phyloP scores from a whole-genome alignment of 2,797 vertebrate species.

The Muscicapa comitata region DNA sequence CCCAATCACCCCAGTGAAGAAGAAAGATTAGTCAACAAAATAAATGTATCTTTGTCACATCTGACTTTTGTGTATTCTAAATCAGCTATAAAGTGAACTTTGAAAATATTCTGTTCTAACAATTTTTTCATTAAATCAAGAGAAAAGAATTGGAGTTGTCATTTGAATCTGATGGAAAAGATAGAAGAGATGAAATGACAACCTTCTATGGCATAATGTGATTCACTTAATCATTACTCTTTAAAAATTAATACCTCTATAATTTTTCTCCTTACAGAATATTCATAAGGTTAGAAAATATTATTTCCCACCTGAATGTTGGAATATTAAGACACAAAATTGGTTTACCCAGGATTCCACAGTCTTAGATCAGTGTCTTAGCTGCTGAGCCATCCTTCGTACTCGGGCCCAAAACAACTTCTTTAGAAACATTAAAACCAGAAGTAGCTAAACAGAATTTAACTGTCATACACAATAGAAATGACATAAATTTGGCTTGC shows the following conservation, averaged over 20 bases:
- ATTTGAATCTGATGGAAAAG: neutral
- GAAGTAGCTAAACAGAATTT: neutral
- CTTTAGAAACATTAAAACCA: neutral
- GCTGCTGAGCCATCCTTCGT: neutral
- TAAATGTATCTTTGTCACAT: neutral
- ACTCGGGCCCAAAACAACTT: accelerated
- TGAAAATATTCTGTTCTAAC: neutral
- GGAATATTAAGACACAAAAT: neutral
- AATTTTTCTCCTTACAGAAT: neutral
- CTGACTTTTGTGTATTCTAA: neutral
- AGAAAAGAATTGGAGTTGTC: neutral
- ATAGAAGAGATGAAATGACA: neutral
- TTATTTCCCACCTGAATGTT: neutral
- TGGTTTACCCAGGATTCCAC: neutral
- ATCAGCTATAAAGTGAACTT: neutral
- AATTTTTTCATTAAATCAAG: neutral
- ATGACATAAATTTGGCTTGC: accelerated
- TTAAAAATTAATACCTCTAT: neutral
- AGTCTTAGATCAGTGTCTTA: neutral
- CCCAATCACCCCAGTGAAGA: neutral
- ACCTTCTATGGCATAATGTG: neutral
- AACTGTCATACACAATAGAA: neutral
- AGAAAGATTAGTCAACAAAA: neutral
- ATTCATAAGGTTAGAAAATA: neutral
- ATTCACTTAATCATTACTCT: neutral